phyloP scores from a whole-genome alignment of 2,797 vertebrate genomes.

The Enteromius mattozi region DNA sequence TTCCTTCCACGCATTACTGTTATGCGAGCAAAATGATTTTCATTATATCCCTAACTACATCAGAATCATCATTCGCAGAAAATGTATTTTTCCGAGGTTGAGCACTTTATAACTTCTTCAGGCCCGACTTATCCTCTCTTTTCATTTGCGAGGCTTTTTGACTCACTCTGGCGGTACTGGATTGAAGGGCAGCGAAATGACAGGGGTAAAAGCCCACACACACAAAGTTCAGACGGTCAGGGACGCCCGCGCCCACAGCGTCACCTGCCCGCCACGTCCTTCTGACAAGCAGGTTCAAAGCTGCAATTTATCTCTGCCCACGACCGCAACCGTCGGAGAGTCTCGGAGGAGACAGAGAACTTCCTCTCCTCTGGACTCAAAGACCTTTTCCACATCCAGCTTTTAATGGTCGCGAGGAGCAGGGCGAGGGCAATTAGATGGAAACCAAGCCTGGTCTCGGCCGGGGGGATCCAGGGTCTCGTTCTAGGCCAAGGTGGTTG shows the following conservation, averaged over 20 bases:
- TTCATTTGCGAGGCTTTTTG: slow-evolving; percentile 14
- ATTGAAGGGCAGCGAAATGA: slow-evolving; percentile 25
- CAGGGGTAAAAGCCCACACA: slow-evolving; percentile 27
- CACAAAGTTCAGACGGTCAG: slow-evolving; percentile 21
- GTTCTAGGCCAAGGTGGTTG: slow-evolving; percentile 13
- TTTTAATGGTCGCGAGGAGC: slow-evolving; percentile 31
- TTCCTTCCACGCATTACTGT: not conserved
- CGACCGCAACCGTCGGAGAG: not conserved
- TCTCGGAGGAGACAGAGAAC: slow-evolving; percentile 19
- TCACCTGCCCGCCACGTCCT: slow-evolving; percentile 30
- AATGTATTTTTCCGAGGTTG: not conserved
- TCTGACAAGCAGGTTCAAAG: slow-evolving; percentile 42
- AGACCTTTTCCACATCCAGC: slow-evolving; percentile 7
- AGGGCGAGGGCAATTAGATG: slow-evolving; percentile 31
- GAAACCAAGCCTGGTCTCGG: slow-evolving; percentile 5
- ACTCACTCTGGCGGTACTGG: not conserved
- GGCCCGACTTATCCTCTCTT: not conserved
- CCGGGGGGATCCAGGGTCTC: slow-evolving; percentile 3
- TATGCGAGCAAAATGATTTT: slow-evolving; percentile 16
- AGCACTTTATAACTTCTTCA: slow-evolving; percentile 4
- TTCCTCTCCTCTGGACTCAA: not conserved
- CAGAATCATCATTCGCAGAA: not conserved
- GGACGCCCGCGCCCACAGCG: not conserved
- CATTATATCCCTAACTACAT: not conserved
- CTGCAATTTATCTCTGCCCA: slow-evolving; percentile 44